These are phyloP conservation scores for Telenomus remus DNA, from an alignment of 1,140 invertebrate species.

Conservation along the genomic window DNA sequence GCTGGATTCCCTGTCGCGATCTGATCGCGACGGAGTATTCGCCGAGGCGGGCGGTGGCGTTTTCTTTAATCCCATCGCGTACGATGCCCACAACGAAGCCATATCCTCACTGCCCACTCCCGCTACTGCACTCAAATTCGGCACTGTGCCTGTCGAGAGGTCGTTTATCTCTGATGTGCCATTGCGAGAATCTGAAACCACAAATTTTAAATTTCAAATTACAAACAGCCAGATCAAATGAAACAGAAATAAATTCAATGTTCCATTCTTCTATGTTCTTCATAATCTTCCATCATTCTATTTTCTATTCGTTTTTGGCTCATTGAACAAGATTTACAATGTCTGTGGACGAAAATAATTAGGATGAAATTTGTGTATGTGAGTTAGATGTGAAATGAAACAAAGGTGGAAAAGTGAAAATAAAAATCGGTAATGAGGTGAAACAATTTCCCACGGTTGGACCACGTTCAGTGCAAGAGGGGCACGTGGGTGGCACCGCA, in stretches of 20 bases:
- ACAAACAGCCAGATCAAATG: too few species aligned
- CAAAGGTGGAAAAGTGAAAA: not conserved
- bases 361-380: not conserved
- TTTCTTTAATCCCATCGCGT: conserved; percentile 81
- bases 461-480: conserved; percentile 12
- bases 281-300: too few species aligned
- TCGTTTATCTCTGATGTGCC: conserved; percentile 70
- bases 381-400: not conserved
- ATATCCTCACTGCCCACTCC: conserved; percentile 79
- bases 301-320: too few species aligned
- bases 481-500: conserved; percentile 61
- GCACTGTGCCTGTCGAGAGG: conserved; percentile 64
- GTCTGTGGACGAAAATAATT: not conserved
- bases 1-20: conserved; percentile 80
- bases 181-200: conserved; percentile 70
- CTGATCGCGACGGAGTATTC: conserved; percentile 73
- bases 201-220: too few species aligned
- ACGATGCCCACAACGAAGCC: conserved; percentile 86
- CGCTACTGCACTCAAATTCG: conserved; percentile 64
- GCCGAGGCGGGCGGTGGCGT: conserved; percentile 78
- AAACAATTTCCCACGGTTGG: conserved; percentile 57
- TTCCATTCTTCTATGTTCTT: too few species aligned
- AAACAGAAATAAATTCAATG: too few species aligned
- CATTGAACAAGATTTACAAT: too few species aligned
- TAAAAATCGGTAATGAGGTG: conserved; percentile 11